These are phyloP conservation scores for Schrankia costaestrigalis DNA, from an alignment of 2,888 invertebrate genomes.

Conservation along the genomic window DNA sequence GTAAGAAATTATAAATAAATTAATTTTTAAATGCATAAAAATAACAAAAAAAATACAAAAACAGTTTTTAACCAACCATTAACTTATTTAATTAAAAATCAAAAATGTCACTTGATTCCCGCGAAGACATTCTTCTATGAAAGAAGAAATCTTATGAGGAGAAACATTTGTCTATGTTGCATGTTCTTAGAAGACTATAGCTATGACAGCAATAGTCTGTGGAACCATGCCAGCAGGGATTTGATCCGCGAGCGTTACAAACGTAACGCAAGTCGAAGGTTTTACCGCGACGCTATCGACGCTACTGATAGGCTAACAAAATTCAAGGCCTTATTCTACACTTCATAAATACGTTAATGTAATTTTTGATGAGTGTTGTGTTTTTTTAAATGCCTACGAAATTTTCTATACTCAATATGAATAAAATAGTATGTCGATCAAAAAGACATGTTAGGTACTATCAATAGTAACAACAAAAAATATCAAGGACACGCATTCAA, in stretches of 20 bases:
- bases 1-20: not conserved
- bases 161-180: slow-evolving; percentile 53
- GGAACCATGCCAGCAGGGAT: slow-evolving; percentile 64
- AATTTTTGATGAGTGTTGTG: too few species aligned
- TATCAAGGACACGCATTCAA: slow-evolving; percentile 22
- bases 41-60: slow-evolving; percentile 1
- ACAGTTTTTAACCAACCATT: not conserved
- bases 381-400: too few species aligned
- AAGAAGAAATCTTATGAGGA: slow-evolving; percentile 36
- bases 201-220: slow-evolving; percentile 59
- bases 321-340: too few species aligned
- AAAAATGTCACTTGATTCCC: slow-evolving; percentile 26
- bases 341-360: too few species aligned
- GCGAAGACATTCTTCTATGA: slow-evolving; percentile 36
- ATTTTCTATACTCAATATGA: too few species aligned
- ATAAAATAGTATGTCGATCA: slow-evolving; percentile 20
- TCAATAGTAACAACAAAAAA: slow-evolving; percentile 30
- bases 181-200: slow-evolving; percentile 70
- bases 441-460: slow-evolving; percentile 29
- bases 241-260: slow-evolving; percentile 41
- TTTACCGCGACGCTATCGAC: slow-evolving; percentile 8
- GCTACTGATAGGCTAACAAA: too few species aligned
- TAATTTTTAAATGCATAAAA: not conserved
- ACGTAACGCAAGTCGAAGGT: slow-evolving; percentile 2
- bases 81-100: not conserved